phyloP scores from a whole-genome alignment of 92 coral and sea anemone species.

The Palythoa caribaeorum region DNA sequence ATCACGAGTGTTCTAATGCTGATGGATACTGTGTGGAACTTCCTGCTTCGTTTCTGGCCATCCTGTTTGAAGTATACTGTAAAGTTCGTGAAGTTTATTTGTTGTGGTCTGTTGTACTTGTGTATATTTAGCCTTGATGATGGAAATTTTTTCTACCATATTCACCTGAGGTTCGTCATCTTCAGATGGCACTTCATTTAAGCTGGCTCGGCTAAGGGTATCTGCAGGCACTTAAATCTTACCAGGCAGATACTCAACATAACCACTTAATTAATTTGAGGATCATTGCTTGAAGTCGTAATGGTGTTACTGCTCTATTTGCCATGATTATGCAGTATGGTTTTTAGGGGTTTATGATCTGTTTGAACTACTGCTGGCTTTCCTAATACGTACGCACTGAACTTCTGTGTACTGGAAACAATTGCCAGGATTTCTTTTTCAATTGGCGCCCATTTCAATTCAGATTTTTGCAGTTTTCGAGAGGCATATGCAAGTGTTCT shows the following conservation, averaged over 20 bases:
- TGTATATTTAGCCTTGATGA: background rate
- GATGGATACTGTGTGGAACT: slow-evolving; percentile 57
- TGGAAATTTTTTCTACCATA: slow-evolving; percentile 70
- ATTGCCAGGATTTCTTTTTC: slow-evolving; percentile 27
- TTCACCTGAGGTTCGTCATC: slow-evolving; percentile 48
- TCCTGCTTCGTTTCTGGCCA: slow-evolving; percentile 59
- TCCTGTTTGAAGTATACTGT: slow-evolving; percentile 49
- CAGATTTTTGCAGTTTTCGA: slow-evolving; percentile 41
- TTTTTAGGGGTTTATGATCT: too few relatives aligned
- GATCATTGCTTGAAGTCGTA: slow-evolving; percentile 51
- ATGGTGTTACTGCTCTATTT: too few relatives aligned
- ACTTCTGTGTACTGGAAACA: slow-evolving; percentile 49
- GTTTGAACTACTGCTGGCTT: slow-evolving; percentile 3
- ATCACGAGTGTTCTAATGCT: slow-evolving; percentile 56
- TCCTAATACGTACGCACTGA: slow-evolving; percentile 59
- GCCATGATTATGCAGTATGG: too few relatives aligned
- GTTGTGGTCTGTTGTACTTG: slow-evolving; percentile 64
- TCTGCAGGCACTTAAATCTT: too few relatives aligned
- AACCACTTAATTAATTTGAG: background rate
- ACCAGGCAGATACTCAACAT: too few relatives aligned
- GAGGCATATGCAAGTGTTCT: slow-evolving; percentile 62
- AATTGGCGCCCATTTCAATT: too few relatives aligned
- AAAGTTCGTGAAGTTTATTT: slow-evolving; percentile 64
- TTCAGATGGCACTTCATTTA: slow-evolving; percentile 58
- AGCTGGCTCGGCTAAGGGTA: background rate